Evolutionary conservation across 1,140 invertebrate species (phyloP).

Genomic region (Anthonomus grandis): DNA sequence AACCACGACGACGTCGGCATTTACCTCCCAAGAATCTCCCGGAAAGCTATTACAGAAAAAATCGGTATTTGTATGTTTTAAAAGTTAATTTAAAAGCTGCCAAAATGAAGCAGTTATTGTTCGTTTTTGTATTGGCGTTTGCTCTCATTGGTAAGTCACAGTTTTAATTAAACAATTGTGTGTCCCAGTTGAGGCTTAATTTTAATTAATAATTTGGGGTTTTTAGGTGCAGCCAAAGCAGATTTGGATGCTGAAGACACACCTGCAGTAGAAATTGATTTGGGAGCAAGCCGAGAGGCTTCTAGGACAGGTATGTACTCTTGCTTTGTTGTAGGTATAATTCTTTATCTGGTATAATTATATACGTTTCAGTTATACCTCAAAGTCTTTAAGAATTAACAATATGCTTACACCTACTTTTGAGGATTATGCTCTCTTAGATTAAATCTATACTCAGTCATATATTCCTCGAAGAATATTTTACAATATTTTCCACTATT

Average conservation of each 20-base stretch:
- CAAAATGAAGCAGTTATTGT: slow-evolving; percentile 57
- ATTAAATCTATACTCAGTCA: no score
- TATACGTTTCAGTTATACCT: no score
- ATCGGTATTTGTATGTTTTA: slow-evolving; percentile 28
- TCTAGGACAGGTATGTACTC: slow-evolving; percentile 73
- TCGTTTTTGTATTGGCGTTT: slow-evolving; percentile 51
- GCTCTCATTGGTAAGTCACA: slow-evolving; percentile 53
- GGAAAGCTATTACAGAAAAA: slow-evolving; percentile 2
- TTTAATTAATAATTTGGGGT: slow-evolving; percentile 11
- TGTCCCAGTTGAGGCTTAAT: slow-evolving; percentile 5
- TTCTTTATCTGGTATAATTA: no score
- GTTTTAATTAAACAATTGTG: slow-evolving; percentile 5
- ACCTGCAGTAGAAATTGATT: slow-evolving; percentile 65
- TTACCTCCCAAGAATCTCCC: not conserved
- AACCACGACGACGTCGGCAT: not conserved
- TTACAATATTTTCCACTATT: no score
- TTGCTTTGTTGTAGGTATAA: no score
- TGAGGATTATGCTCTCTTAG: no score
- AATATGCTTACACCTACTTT: no score
- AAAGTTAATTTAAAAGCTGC: slow-evolving; percentile 22
- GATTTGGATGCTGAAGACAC: slow-evolving; percentile 49
- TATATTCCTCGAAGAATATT: no score
- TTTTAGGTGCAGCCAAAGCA: slow-evolving; percentile 34
- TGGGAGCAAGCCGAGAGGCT: slow-evolving; percentile 76
- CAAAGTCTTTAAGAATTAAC: no score